Percentiles rank a stretch among this genome's conserved stretches.
Conservation (phyloP, 2,888 invertebrate species). For the Microctonus hyperodae region DNA sequence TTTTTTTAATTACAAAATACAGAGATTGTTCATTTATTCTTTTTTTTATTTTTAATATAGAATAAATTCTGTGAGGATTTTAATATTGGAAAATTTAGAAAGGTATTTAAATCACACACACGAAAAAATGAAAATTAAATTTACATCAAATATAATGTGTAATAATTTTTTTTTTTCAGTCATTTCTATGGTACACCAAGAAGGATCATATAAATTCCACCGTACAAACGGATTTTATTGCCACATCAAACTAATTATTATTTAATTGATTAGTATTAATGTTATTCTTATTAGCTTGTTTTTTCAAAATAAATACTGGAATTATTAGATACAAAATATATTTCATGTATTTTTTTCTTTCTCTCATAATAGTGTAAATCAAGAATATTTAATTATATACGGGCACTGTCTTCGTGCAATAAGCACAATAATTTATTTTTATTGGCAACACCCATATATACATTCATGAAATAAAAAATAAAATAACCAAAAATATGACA, state of each 20-base stretch:
- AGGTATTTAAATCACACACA: slow-evolving; percentile 4
- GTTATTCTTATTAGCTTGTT: neutral
- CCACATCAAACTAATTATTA: slow-evolving; percentile 5
- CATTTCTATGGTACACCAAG: slow-evolving; percentile 27
- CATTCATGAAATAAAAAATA: neutral
- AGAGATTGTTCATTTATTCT: slow-evolving; percentile 2
- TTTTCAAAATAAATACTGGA: neutral
- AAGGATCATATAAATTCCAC: slow-evolving; percentile 14
- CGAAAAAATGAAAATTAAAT: slow-evolving; percentile 24
- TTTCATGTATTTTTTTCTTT: neutral
- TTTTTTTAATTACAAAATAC: neutral
- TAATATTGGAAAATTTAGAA: slow-evolving; percentile 1
- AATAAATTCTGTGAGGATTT: neutral
- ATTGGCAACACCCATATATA: slow-evolving; percentile 21
- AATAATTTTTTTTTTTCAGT: slow-evolving; percentile 26
- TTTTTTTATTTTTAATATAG: neutral
- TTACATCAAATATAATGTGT: slow-evolving; percentile 23
- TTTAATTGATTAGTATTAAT: neutral
- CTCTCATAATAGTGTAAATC: neutral
- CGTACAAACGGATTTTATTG: slow-evolving; percentile 19
- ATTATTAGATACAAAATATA: neutral
- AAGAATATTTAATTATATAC: neutral
- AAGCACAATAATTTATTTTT: slow-evolving; percentile 5
- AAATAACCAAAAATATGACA: slow-evolving; percentile 12
- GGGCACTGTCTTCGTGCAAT: neutral